Conservation (phyloP, 2,888 invertebrate species). For the Selenia dentaria region DNA sequence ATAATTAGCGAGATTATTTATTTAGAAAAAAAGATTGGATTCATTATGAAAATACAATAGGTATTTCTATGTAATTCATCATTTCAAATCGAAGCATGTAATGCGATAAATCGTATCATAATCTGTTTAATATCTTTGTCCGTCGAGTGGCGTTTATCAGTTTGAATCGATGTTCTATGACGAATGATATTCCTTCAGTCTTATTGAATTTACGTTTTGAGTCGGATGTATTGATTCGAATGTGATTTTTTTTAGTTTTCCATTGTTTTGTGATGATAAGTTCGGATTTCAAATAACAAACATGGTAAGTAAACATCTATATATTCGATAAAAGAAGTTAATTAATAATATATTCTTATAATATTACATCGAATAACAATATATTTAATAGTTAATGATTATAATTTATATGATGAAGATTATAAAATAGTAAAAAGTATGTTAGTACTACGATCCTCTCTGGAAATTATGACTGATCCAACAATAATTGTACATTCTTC, state of each 20-base stretch:
- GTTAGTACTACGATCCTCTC: too few relatives aligned
- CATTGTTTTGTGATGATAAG: constrained; percentile 37
- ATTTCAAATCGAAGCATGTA: constrained; percentile 42
- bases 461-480: too few relatives aligned
- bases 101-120: constrained; percentile 55
- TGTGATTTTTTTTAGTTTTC: constrained; percentile 34
- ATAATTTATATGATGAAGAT: too few relatives aligned
- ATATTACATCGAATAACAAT: too few relatives aligned
- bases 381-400: too few relatives aligned
- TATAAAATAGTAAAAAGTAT: too few relatives aligned
- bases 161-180: constrained; percentile 43
- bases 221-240: constrained; percentile 24
- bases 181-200: constrained; percentile 37
- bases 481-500: too few relatives aligned
- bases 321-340: too few relatives aligned
- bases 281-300: constrained; percentile 33
- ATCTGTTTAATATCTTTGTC: constrained; percentile 56
- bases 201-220: constrained; percentile 34
- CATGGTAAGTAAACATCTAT: constrained; percentile 48
- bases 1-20: too few relatives aligned
- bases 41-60: too few relatives aligned
- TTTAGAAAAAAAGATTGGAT: too few relatives aligned
- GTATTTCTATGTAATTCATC: constrained; percentile 40
- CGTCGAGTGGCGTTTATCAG: constrained; percentile 66
- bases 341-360: too few relatives aligned